Base-by-base conservation (phyloP, 2,888 invertebrate species). In the Keiferia lycopersicella region DNA sequence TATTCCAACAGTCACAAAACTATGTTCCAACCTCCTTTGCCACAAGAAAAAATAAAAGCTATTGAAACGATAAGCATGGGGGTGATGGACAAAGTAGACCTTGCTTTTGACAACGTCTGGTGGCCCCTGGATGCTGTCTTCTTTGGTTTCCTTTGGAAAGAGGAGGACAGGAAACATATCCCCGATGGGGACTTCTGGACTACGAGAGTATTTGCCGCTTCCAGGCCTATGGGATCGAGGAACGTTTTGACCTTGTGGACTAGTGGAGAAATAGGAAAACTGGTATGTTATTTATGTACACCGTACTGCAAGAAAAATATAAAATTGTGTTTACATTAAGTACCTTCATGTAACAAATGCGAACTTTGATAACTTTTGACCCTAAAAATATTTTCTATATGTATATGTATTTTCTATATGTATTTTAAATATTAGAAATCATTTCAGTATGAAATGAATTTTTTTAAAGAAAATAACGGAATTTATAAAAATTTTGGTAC, bases 61-160 rank as follows among this genome's bases (percentile, higher is more conserved):
- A 94, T 95, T 59, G 73, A 94, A 79, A 86, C 86, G 20, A 77
- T 95, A 41, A 92, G 93, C 0, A 93, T 95, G 68, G 96, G 96
- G 0, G 92, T 92, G 0, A 94, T 95, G 4, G 92, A 94, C 66
- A 96, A 96, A 86, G 92, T 96, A 18, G 93, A 93, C 63, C 72
- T 96, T 0, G 87, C 93, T 61, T 96, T 95, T 79, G 89, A 94
- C 0, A 73, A 86, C 0, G 84, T 86, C 1, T 95, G 95, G 94
- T 95, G 96, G 94, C 86, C 87, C 0, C 79, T 82, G 11, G 72
- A 80, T 77, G 82, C 56, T 69, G 66, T 67, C 0, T 74, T 73
- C 34, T 75, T 68, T 30, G 74, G 66, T 1, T 82, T 84, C 18
- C 2, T 84, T 0, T 86, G 86, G 86, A 75, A 60, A 11, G 64